Conservation (phyloP, 1,140 invertebrate species). For the Lasioglossum baleicum region DNA sequence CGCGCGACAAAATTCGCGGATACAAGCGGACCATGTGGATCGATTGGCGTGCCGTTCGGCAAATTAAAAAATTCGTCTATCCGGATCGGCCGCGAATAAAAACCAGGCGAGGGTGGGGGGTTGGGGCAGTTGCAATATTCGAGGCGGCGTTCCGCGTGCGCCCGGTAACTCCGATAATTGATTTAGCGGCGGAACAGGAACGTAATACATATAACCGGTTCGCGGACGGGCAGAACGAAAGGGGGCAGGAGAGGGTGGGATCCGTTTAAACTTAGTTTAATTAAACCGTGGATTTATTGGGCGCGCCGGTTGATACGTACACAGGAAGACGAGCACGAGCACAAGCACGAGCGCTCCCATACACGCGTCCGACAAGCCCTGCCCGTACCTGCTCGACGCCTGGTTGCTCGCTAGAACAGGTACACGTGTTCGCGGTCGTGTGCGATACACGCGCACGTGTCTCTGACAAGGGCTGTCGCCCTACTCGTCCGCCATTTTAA, state of each 20-base stretch:
- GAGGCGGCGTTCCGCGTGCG: constrained; percentile 19
- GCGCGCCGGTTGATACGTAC: constrained; percentile 61
- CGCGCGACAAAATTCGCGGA: background rate
- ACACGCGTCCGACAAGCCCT: constrained; percentile 36
- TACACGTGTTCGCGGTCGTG: constrained; percentile 30
- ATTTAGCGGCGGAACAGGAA: constrained; percentile 75
- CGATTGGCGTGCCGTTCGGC: background rate
- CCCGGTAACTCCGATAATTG: constrained; percentile 72
- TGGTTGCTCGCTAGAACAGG: background rate
- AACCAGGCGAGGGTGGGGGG: background rate
- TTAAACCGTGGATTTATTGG: constrained; percentile 77
- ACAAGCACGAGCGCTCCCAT: constrained; percentile 10
- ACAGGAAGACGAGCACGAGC: constrained; percentile 51
- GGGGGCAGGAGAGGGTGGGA: constrained; percentile 27
- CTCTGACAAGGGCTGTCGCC: too few relatives aligned
- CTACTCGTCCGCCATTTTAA: too few relatives aligned
- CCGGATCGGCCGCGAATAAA: background rate
- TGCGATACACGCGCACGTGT: constrained; percentile 13
- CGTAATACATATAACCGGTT: constrained; percentile 74
- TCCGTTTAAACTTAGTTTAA: constrained; percentile 78
- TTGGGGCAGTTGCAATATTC: background rate
- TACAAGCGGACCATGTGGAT: too few relatives aligned
- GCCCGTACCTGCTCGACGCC: background rate
- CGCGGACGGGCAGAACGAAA: constrained; percentile 45
- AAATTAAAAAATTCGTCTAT: background rate